Base-by-base conservation (phyloP, 2,797 vertebrate genomes). In the Australoheros facetus region DNA sequence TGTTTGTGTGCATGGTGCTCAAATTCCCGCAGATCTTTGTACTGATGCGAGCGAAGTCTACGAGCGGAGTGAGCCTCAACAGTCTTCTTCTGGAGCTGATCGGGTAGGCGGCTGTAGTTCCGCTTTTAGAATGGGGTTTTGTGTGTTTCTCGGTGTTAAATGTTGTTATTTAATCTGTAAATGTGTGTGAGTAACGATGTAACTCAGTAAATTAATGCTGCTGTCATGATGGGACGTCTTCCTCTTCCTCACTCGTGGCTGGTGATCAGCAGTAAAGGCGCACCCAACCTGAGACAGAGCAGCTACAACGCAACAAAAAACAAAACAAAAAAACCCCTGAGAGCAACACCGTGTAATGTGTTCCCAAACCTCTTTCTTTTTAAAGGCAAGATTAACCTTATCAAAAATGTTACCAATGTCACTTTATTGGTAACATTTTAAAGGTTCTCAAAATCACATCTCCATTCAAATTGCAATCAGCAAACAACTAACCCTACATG, bases 21-120 rank as follows among this genome's bases (percentile, higher is more conserved):
- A 96, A 96, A 78, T 95, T 96, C 66, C 96, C 96, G 69, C 96
- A 96, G 90, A 96, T 96, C 11, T 93, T 96, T 56, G 84, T 91
- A 2, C 83, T 96, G 71, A 89, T 96, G 77, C 79, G 79, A 56
- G 94, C 95, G 3, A 95, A 93, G 30, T 81, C 94, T 1, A 72
- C 93, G 13, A 66, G 57, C 0, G 96, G 96, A 57, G 74, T 96
- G 69, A 96, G 96, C 79, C 77, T 96, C 56, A 92, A 92, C 88
- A 95, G 95, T 7, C 89, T 96, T 0, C 88, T 96, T 2, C 92
- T 96, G 16, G 96, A 96, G 88, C 60, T 96, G n/a, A 42, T 71
- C 32, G 96, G 95, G 96, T 96, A 84, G 75, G 91, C 42, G 32
- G 14, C 7, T 19, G 16, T 0, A 5, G n/a, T 6, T 0, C 7